Evolutionary conservation across 2,888 invertebrate genomes (phyloP), one percentile per base, ranked within the genome.

Genomic region (Gnatocerus cornutus): DNA sequence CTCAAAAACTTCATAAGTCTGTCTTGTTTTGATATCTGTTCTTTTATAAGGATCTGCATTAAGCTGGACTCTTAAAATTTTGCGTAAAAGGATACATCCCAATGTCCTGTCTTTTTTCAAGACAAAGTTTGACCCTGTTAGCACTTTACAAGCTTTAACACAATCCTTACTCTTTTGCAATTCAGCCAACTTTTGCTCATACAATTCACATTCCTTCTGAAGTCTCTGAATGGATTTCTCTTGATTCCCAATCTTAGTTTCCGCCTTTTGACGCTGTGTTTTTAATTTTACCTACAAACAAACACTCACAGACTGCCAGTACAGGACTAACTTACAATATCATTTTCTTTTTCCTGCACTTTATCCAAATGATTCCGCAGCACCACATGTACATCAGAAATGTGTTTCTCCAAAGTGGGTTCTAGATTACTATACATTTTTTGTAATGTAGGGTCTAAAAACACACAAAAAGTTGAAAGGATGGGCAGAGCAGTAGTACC

Each of bases 71-170:
- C 13, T 45, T 3, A 56, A 33, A 45, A 58, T 14, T 37, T 21
- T 21, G 4, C 4, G 1, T 21, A 21, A 53, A 68, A 68, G 68
- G 63, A 68, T 68, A 68, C 68, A 68, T 37, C 68, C 68, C 30
- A 7, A 10, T 7, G 53, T 14, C 6, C 3, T 33, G 9, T 9
- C 21, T 21, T 12, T 48, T 8, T 50, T 37, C 12, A 39, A 41
- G 3, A n/a, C 48, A 13, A 68, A 68, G 39, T 39, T 21, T 2
- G 48, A 29, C 1, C 30, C 14, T n/a, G 58, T 63, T n/a, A 68
- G 27, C 7, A 50, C 3, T 56, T 68, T 63, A 9, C 50, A 68
- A 0, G 41, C 9, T 43, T 43, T 48, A 8, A 68, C 13, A 21
- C 10, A 13, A 10, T 45, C 30, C 16, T 45, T 59, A 6, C n/a